Evolutionary conservation across 1,140 invertebrate genomes (phyloP).

Genomic region (Panulirus ornatus): DNA sequence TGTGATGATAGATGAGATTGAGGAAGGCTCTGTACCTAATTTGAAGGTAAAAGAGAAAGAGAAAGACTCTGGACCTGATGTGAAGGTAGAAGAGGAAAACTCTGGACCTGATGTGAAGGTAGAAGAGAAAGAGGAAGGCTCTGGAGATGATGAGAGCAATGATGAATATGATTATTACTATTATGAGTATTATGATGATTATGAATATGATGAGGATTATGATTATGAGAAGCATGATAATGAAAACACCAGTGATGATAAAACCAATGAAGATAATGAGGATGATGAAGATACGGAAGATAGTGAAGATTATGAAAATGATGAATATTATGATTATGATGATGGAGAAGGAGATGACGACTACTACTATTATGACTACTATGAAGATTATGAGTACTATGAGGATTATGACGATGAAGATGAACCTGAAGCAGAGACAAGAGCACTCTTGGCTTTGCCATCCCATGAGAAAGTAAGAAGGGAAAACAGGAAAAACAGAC

Average conservation of each 20-base stretch:
- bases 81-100: not conserved
- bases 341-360: not conserved
- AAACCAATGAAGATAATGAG: not conserved
- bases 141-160: not conserved
- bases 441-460: not conserved
- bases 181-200: not conserved
- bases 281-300: not conserved
- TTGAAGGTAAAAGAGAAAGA: not conserved
- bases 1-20: not conserved
- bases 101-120: not conserved
- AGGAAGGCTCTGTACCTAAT: not conserved
- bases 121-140: not conserved
- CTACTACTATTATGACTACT: not conserved
- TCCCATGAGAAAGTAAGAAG: too few relatives aligned
- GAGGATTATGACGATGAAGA: not conserved
- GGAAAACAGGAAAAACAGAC: not conserved
- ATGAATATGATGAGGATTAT: not conserved
- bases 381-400: not conserved
- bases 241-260: not conserved
- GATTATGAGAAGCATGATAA: too few relatives aligned
- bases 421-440: not conserved
- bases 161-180: slow-evolving; percentile 1
- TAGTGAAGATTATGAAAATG: not conserved
- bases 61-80: too few relatives aligned
- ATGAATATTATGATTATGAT: not conserved